Evolutionary conservation across 2,113 vertebrate genomes (phyloP).

Genomic region (Anoplopoma fimbria): DNA sequence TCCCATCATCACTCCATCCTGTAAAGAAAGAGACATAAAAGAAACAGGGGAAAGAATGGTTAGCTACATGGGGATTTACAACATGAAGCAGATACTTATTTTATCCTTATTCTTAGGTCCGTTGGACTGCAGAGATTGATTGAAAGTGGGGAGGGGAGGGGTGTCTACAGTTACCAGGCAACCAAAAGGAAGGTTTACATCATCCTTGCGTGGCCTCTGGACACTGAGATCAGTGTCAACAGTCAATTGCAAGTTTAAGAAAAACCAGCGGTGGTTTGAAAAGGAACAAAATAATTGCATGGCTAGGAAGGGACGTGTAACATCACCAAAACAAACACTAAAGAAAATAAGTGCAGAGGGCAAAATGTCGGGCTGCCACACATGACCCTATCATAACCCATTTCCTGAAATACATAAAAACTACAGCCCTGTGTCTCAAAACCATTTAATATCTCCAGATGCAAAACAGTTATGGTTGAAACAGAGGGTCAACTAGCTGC

Average conservation of each 20-base stretch:
- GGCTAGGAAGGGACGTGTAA: slow-evolving; percentile 49
- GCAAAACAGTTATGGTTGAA: slow-evolving; percentile 50
- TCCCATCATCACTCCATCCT: slow-evolving; percentile 93
- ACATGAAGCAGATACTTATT: slow-evolving; percentile 9
- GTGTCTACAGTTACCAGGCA: slow-evolving; percentile 39
- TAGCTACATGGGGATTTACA: slow-evolving; percentile 34
- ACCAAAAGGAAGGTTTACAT: slow-evolving; percentile 62
- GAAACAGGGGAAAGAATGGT: slow-evolving; percentile 30
- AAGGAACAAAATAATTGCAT: slow-evolving; percentile 77
- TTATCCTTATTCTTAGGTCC: slow-evolving; percentile 23
- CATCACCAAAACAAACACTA: slow-evolving; percentile 69
- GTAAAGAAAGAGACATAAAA: slow-evolving; percentile 66
- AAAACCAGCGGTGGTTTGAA: slow-evolving; percentile 66
- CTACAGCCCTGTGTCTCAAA: slow-evolving; percentile 29
- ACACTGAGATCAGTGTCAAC: slow-evolving; percentile 41
- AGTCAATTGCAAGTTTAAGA: slow-evolving; percentile 68
- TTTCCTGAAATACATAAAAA: slow-evolving; percentile 61
- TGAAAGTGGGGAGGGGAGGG: slow-evolving; percentile 1
- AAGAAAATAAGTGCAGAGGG: slow-evolving; percentile 52
- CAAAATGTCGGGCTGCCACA: slow-evolving; percentile 49
- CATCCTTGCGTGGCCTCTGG: slow-evolving; percentile 59
- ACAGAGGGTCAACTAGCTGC: slow-evolving; percentile 34
- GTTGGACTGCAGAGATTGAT: slow-evolving; percentile 45
- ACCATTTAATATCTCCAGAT: slow-evolving; percentile 46
- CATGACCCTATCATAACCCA: slow-evolving; percentile 56